A percentile compares a stretch with the other conserved stretches of the same genome.
phyloP scores from a whole-genome alignment of 2,113 vertebrate genomes.

The Lagopus leucura region DNA sequence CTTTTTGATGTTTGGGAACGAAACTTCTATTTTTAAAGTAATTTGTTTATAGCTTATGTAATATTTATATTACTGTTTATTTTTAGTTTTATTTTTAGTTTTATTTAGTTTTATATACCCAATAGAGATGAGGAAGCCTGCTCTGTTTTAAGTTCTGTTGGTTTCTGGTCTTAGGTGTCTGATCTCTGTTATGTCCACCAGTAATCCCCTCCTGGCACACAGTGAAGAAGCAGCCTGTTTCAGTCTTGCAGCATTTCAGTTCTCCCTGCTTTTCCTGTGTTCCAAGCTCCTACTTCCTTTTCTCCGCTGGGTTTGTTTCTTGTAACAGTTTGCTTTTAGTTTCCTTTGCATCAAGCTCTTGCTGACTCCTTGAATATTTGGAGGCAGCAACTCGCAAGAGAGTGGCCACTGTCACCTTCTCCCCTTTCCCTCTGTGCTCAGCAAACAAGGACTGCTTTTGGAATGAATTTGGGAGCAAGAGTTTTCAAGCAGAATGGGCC shows the following conservation, averaged over 20 bases:
- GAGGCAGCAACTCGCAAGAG: not conserved
- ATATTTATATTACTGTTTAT: not conserved
- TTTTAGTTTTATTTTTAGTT: not conserved
- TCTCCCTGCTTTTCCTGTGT: not conserved
- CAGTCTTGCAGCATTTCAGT: not conserved
- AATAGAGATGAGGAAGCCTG: not conserved
- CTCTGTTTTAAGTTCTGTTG: accelerated
- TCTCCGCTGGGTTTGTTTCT: not conserved
- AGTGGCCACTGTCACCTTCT: not conserved
- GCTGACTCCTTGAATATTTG: not conserved
- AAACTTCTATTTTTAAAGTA: not conserved
- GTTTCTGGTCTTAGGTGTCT: not conserved
- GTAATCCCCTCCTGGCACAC: not conserved
- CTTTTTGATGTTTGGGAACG: not conserved
- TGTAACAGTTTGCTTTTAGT: not conserved
- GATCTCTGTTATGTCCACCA: not conserved
- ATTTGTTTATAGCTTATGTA: not conserved
- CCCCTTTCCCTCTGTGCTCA: not conserved
- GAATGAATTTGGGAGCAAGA: not conserved
- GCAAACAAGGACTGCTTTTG: not conserved
- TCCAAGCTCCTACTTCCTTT: not conserved
- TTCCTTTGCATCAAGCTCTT: not conserved
- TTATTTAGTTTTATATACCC: not conserved
- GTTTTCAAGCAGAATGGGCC: not conserved
- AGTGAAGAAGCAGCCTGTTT: not conserved